phyloP scores from a whole-genome alignment of 2,797 vertebrate species.

The Sebastes aleutianus region DNA sequence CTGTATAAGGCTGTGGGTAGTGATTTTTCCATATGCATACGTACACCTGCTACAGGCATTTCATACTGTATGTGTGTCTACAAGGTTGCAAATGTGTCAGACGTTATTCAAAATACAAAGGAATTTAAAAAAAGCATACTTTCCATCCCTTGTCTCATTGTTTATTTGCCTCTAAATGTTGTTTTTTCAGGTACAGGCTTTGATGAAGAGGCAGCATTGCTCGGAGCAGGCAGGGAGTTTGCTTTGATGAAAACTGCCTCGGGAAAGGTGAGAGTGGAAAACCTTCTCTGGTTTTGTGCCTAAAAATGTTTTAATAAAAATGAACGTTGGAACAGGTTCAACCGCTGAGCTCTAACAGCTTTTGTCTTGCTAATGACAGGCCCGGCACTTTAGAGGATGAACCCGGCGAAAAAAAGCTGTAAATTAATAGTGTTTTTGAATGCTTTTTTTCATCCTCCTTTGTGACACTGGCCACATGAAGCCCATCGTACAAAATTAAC shows the following conservation, averaged over 20 bases:
- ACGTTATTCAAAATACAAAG: neutral
- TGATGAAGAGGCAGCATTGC: constrained; percentile 96
- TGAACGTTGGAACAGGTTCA: constrained; percentile 11
- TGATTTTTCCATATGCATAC: neutral
- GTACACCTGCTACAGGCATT: neutral
- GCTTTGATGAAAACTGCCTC: constrained; percentile 98
- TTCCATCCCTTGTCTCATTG: neutral
- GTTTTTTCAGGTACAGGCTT: constrained; percentile 91
- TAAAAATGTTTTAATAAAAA: constrained; percentile 10
- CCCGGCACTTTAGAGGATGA: neutral
- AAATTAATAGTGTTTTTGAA: neutral
- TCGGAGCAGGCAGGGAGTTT: constrained; percentile 98
- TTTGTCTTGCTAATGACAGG: constrained; percentile 32
- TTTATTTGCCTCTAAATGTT: constrained; percentile 43
- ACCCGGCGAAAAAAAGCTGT: neutral
- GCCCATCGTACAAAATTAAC: constrained; percentile 4
- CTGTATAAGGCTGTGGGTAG: neutral
- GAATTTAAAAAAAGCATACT: neutral
- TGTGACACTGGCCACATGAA: neutral
- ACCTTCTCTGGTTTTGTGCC: neutral
- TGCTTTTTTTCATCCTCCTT: neutral
- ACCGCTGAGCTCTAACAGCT: neutral
- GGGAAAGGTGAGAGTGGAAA: constrained; percentile 89
- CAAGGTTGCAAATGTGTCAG: neutral
- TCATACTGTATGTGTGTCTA: neutral